phyloP scores from a whole-genome alignment of 2,113 vertebrate species.

The Actenoides lindsayi region DNA sequence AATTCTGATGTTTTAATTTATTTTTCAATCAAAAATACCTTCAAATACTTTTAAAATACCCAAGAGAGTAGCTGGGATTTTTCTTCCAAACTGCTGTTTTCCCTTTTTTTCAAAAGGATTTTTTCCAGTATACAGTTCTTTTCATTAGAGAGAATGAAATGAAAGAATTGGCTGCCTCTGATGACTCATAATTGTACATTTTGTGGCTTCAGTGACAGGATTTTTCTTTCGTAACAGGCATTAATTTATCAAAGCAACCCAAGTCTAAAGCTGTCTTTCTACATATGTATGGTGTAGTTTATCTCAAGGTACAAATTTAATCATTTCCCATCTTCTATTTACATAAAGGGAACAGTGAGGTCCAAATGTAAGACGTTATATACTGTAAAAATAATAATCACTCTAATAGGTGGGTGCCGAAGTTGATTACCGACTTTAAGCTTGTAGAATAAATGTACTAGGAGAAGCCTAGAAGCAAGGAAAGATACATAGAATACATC shows the following conservation, averaged over 20 bases:
- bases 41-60: not conserved
- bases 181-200: constrained; percentile 52
- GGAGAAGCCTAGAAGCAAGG: constrained; percentile 8
- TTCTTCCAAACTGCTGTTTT: not conserved
- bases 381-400: constrained; percentile 64
- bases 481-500: constrained; percentile 44
- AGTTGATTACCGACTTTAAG: constrained; percentile 47
- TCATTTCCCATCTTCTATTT: constrained; percentile 33
- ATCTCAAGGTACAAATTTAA: constrained; percentile 6
- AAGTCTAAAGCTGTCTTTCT: constrained; percentile 32
- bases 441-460: constrained; percentile 32
- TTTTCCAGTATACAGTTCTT: not conserved
- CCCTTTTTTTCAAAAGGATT: not conserved
- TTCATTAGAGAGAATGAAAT: not conserved
- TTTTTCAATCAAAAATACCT: not conserved
- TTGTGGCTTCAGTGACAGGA: constrained; percentile 23
- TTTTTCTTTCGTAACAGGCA: constrained; percentile 30
- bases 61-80: not conserved
- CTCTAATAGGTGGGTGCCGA: constrained; percentile 48
- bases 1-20: not conserved
- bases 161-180: constrained; percentile 2
- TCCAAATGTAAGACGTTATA: not conserved
- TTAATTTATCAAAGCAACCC: constrained; percentile 37
- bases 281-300: not conserved
- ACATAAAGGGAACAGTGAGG: constrained; percentile 18